Base-by-base conservation (phyloP, 2,797 vertebrate genomes). In the Sylvilagus floridanus region DNA sequence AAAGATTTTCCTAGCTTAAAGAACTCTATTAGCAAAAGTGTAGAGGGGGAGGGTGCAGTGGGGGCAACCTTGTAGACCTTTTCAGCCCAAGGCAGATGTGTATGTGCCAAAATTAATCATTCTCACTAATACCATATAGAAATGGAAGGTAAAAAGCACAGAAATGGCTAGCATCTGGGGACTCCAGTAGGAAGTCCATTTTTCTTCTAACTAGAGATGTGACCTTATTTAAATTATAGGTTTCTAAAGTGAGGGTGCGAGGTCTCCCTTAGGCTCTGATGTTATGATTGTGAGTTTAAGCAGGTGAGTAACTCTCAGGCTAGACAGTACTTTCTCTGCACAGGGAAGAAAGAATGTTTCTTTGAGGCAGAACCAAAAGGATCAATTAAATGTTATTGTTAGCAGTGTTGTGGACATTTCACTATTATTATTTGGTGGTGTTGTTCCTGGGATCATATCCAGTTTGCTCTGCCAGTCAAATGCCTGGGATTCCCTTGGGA, bases 31-130 rank as follows among this genome's bases (percentile, higher is more conserved):
- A 91, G 9, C 81, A 76, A 3, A 73, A 57, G 5, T 2, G 0
- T 2, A 54, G 57, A 47, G 12, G 12, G 17, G 12, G 19, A 19
- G 26, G 8, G 12, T 4, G 0, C n/a, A 73, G n/a, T 1, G 19
- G 21, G 66, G 8, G 37, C 16, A 4, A n/a, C 4, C 6, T 0
- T 28, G 3, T 30, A 14, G 50, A 4, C 26, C 21, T 50, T 77
- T 50, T 37, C 52, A 42, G 21, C 50, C 4, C 0, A 16, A 60
- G 22, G 21, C 24, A 71, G 37, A 66, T 32, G 26, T 28, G 0
- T 37, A 2, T 19, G 26, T 32, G 5, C n/a, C 63, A 7, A 24
- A 42, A 47, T 4, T 1, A 21, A 5, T 47, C 47, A 2, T 78
- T 83, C 28, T 71, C 16, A 4, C 21, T 72, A 62, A 52, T 52